A percentile compares a stretch with the other conserved stretches of the same genome.
Conservation (phyloP, 64 coral and sea anemone species). For the Pocillopora damicornis region DNA sequence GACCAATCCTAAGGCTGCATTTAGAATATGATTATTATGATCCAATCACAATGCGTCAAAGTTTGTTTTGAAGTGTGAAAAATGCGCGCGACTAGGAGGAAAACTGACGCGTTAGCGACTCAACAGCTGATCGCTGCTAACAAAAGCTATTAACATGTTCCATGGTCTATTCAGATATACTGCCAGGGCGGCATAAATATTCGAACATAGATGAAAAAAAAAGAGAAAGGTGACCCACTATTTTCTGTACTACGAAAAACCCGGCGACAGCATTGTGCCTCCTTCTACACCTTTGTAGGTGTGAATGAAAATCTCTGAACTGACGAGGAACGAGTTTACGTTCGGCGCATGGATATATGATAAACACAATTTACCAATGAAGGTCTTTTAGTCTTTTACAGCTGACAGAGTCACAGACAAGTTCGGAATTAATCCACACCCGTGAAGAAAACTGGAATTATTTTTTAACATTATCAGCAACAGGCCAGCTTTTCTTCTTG, state of each 20-base stretch:
- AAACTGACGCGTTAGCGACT: neutral
- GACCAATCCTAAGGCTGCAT: neutral
- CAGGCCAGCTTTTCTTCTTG: neutral
- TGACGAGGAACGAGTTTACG: neutral
- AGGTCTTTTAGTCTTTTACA: constrained; percentile 9
- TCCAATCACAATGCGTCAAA: neutral
- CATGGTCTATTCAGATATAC: neutral
- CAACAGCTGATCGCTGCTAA: constrained; percentile 27
- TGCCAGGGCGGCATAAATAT: neutral
- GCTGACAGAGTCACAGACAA: neutral
- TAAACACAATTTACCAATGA: too few species aligned
- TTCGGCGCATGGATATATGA: constrained; percentile 6
- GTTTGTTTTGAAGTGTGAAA: constrained; percentile 34
- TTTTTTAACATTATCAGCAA: neutral
- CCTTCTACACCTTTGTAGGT: too few species aligned
- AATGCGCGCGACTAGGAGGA: neutral
- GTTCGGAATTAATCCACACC: neutral
- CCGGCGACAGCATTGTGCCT: neutral
- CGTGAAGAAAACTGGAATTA: neutral
- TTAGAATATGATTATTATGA: neutral
- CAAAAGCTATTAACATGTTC: constrained; percentile 42
- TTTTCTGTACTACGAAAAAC: neutral
- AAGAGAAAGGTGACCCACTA: neutral
- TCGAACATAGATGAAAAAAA: neutral
- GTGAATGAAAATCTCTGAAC: neutral